A percentile compares a stretch with the other conserved stretches of the same genome.
Evolutionary conservation across 2,888 invertebrate species (phyloP).

Genomic region (Laothoe populi): DNA sequence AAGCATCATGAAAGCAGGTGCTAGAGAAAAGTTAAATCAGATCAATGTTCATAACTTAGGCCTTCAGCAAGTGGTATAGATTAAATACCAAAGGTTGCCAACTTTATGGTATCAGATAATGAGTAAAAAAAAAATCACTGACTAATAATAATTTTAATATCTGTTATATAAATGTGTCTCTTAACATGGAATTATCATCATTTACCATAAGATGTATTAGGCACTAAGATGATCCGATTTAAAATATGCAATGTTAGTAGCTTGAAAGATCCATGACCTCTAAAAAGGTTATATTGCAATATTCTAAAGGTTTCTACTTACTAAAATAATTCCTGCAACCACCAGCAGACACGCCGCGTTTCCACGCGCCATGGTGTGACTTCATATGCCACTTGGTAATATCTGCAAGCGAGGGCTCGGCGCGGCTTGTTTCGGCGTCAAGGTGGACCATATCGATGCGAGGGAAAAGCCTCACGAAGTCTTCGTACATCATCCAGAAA

Average conservation of each 20-base stretch:
- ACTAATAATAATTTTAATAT: not conserved
- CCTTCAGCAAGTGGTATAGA: no score
- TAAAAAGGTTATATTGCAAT: not conserved
- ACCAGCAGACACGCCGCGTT: constrained; percentile 94
- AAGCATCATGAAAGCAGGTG: constrained; percentile 9
- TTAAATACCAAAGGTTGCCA: not conserved
- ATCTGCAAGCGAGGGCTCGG: constrained; percentile 92
- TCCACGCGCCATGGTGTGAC: constrained; percentile 94
- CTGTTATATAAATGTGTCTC: not conserved
- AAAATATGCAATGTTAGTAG: not conserved
- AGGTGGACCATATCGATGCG: constrained; percentile 94
- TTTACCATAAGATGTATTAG: not conserved
- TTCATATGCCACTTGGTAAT: constrained; percentile 93
- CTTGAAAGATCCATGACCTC: not conserved
- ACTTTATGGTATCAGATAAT: not conserved
- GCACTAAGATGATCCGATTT: not conserved
- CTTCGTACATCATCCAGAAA: constrained; percentile 93
- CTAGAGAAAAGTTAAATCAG: not conserved
- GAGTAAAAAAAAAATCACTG: not conserved
- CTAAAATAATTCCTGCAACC: constrained; percentile 95
- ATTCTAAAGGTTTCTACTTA: constrained; percentile 54
- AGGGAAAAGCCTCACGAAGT: constrained; percentile 92
- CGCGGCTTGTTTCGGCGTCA: constrained; percentile 93
- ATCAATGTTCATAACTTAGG: not conserved
- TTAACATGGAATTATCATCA: not conserved